Evolutionary conservation across 2,113 vertebrate genomes (phyloP).

Genomic region (Oncorhynchus tshawytscha): DNA sequence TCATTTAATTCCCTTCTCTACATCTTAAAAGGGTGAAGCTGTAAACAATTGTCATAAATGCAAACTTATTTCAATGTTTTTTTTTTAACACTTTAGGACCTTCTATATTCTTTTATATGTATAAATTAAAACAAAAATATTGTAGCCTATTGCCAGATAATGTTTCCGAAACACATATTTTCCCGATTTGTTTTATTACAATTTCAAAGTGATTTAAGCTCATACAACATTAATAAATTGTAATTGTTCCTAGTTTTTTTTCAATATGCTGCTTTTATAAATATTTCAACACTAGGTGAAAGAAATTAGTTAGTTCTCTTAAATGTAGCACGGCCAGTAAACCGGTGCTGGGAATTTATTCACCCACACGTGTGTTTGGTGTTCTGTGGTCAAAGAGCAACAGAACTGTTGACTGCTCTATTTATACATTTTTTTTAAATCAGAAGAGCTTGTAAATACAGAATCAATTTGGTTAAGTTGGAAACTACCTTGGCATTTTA

Average conservation of each 20-base stretch:
- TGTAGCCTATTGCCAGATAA: slow-evolving; percentile 46
- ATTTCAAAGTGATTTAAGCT: slow-evolving; percentile 5
- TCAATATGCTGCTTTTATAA: not conserved
- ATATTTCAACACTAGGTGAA: not conserved
- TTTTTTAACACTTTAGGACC: slow-evolving; percentile 60
- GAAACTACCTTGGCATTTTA: too few species aligned
- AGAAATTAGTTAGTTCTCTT: too few species aligned
- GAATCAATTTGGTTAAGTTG: too few species aligned
- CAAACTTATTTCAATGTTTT: slow-evolving; percentile 68
- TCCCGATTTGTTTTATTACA: not conserved
- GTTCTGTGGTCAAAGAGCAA: too few species aligned
- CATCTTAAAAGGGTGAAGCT: slow-evolving; percentile 48
- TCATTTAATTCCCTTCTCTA: slow-evolving; percentile 45
- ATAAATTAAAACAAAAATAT: slow-evolving; percentile 67
- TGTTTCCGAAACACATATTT: slow-evolving; percentile 9
- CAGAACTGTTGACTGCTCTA: too few species aligned
- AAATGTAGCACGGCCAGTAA: too few species aligned
- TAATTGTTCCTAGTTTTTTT: not conserved
- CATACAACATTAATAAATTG: slow-evolving; percentile 13
- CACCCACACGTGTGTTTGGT: too few species aligned
- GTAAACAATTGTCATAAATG: slow-evolving; percentile 61
- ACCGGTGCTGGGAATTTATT: too few species aligned
- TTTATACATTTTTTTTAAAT: too few species aligned
- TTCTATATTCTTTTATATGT: slow-evolving; percentile 65
- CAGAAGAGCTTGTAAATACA: too few species aligned